Evolutionary conservation across 2,888 invertebrate species (phyloP), one percentile per base, ranked within the genome.

Genomic region (Nebria brevicollis): DNA sequence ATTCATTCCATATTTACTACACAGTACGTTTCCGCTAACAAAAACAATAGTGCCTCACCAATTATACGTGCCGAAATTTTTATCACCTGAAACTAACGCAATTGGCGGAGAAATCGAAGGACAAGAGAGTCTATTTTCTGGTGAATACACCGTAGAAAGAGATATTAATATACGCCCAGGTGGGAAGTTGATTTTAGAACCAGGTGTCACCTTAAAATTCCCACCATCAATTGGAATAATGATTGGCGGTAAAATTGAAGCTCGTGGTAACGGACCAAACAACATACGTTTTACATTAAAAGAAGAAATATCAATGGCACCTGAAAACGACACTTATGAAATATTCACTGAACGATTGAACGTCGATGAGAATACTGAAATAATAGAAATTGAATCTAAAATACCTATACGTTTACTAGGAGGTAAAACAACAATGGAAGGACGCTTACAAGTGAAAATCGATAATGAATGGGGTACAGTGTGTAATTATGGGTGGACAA

Each of bases 401-500:
- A 90, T 94, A 0, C 94, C 95, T 0, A 94, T 98, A 6, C 91
- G 97, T 83, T 90, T 98, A 64, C 91, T 96, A 1, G 97, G 97
- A 25, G 97, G 97, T 0, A 91, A 92, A 83, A 94, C 94, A 1
- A 93, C 93, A 77, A 92, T 93, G 66, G 97, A 98, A 90, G 99
- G 99, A 0, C 92, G 98, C 84, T 88, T 97, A 65, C 96, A 97
- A 90, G 93, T 98, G 0, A 93, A 94, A 85, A 90, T 98, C 8
- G 93, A 95, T 82, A 95, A 94, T 0, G 93, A 94, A 87, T 99
- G 99, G 99, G 99, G 99, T 64, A 98, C 98, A 0, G 96, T 99
- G 0, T 99, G 99, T 87, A 96, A 96, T 89, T 97, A 99, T 87
- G 96, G 95, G 72, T 99, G 99, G 98, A 97, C 95, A 72, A 94